phyloP scores from a whole-genome alignment of 1,140 invertebrate species.

The Branchinecta lynchi region DNA sequence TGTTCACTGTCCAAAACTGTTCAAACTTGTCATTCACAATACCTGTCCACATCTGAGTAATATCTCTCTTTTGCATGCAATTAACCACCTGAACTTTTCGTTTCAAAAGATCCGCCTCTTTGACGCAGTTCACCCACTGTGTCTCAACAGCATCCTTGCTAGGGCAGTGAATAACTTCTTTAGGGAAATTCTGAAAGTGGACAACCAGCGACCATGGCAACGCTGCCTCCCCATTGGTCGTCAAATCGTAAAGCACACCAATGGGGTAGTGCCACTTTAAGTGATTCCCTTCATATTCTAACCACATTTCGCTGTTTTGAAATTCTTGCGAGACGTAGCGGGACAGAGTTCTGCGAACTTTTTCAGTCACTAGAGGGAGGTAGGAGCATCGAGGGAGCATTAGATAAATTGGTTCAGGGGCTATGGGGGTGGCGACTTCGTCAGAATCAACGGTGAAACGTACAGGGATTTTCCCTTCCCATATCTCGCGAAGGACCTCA shows the following conservation, averaged over 20 bases:
- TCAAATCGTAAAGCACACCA: slow-evolving; percentile 80
- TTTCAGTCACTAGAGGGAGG: slow-evolving; percentile 88
- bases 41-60: slow-evolving; percentile 88
- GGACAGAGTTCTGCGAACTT: slow-evolving; percentile 80
- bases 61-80: slow-evolving; percentile 93
- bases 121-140: slow-evolving; percentile 84
- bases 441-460: slow-evolving; percentile 73
- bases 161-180: slow-evolving; percentile 57
- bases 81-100: slow-evolving; percentile 79
- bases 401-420: slow-evolving; percentile 79
- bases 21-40: slow-evolving; percentile 95
- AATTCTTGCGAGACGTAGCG: slow-evolving; percentile 63
- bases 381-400: slow-evolving; percentile 91
- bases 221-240: slow-evolving; percentile 45
- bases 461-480: slow-evolving; percentile 84
- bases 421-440: slow-evolving; percentile 69
- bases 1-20: slow-evolving; percentile 95
- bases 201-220: slow-evolving; percentile 87
- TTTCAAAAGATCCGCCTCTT: slow-evolving; percentile 95
- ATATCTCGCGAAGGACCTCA: slow-evolving; percentile 81
- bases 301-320: slow-evolving; percentile 78
- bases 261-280: slow-evolving; percentile 94
- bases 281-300: slow-evolving; percentile 80
- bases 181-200: slow-evolving; percentile 85
- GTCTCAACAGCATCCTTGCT: slow-evolving; percentile 77